phyloP scores from a whole-genome alignment of 2,113 vertebrate species.

The Colinus virginianus region DNA sequence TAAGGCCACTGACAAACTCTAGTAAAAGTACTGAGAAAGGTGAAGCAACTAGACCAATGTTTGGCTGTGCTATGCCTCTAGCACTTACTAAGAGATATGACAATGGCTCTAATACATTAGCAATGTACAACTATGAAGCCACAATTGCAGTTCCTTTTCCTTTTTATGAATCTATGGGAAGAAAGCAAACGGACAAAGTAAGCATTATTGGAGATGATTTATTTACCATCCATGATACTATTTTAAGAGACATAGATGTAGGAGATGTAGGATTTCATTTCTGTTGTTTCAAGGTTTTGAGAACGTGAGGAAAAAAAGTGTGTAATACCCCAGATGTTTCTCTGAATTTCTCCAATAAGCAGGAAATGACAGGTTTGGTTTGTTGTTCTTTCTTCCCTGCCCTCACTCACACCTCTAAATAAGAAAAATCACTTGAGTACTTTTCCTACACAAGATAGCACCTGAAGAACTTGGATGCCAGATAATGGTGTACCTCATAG shows the following conservation, averaged over 20 bases:
- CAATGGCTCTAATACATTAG: not conserved
- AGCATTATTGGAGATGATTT: not conserved
- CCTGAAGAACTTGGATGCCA: not conserved
- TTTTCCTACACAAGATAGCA: not conserved
- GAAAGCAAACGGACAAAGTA: not conserved
- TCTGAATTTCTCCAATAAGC: not conserved
- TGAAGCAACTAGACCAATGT: not conserved
- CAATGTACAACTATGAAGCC: not conserved
- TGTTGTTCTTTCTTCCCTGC: not conserved
- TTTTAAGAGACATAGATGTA: not conserved
- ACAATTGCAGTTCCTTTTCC: not conserved
- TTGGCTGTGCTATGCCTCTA: not conserved
- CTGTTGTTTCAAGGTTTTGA: not conserved
- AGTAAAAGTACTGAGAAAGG: not conserved
- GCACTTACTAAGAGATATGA: not conserved
- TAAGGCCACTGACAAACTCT: not conserved
- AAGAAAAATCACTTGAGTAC: not conserved
- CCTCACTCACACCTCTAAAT: too few species aligned
- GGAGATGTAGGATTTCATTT: rapidly evolving
- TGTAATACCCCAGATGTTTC: not conserved
- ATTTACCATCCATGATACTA: not conserved
- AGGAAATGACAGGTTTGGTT: not conserved
- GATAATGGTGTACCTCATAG: not conserved
- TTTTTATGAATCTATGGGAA: not conserved
- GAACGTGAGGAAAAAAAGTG: not conserved